phyloP scores from a whole-genome alignment of 2,113 vertebrate species.

The Pyxicephalus adspersus region DNA sequence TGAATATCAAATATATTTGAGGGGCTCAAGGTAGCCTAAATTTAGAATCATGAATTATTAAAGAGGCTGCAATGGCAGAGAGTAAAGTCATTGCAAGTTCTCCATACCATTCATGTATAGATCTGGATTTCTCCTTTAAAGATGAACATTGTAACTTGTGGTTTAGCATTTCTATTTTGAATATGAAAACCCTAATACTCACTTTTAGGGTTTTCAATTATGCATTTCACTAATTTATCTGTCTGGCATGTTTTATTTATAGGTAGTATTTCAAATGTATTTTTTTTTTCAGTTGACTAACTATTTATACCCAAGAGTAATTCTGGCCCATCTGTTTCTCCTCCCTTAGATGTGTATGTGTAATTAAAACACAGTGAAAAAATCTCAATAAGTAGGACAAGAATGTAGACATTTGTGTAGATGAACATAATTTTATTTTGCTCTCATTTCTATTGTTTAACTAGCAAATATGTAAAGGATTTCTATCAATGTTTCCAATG shows the following conservation, averaged over 20 bases:
- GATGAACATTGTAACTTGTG: not conserved
- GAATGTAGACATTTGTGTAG: not conserved
- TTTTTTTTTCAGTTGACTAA: conserved; percentile 31
- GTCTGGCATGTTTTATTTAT: conserved; percentile 39
- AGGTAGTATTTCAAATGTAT: not conserved
- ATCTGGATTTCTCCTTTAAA: not conserved
- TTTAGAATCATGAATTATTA: too few relatives aligned
- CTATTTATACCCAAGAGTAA: conserved; percentile 40
- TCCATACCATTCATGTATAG: too few relatives aligned
- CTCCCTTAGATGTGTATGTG: conserved; percentile 1
- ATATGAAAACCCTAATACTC: not conserved
- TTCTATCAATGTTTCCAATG: too few relatives aligned
- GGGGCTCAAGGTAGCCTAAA: too few relatives aligned
- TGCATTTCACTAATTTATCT: conserved; percentile 7
- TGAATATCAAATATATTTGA: too few relatives aligned
- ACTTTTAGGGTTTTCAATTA: conserved; percentile 7
- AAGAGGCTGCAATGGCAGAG: too few relatives aligned
- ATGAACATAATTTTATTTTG: not conserved
- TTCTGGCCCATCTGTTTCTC: conserved; percentile 40
- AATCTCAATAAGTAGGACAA: conserved; percentile 22
- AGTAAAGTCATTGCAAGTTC: too few relatives aligned
- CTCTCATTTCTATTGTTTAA: too few relatives aligned
- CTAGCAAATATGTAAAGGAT: too few relatives aligned
- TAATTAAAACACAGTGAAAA: conserved; percentile 29
- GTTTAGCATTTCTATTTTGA: not conserved